phyloP scores from a whole-genome alignment of 1,140 invertebrate genomes.

The Lepidurus packardi region DNA sequence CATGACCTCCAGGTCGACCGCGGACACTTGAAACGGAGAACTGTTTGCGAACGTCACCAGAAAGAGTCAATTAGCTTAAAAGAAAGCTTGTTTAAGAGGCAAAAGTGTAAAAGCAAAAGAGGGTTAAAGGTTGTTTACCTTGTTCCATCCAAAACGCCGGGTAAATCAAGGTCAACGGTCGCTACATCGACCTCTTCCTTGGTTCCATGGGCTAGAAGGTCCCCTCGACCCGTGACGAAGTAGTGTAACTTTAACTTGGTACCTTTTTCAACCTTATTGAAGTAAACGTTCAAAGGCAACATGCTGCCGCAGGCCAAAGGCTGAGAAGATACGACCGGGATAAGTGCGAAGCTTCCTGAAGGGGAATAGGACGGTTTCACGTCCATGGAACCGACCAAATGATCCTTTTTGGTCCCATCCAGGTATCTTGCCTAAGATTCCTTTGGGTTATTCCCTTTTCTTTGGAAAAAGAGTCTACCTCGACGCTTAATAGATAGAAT shows the following conservation, averaged over 20 bases:
- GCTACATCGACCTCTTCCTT: slow-evolving; percentile 38
- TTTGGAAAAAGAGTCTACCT: not conserved
- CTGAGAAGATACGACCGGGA: not conserved
- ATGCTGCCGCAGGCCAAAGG: not conserved
- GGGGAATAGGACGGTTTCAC: not conserved
- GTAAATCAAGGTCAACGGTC: slow-evolving; percentile 39
- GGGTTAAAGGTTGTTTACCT: not conserved
- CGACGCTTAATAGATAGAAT: too few species aligned
- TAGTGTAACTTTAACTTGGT: slow-evolving; percentile 30
- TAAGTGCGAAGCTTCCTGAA: not conserved
- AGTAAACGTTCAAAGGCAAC: slow-evolving; percentile 28
- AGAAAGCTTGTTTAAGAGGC: not conserved
- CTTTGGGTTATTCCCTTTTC: not conserved
- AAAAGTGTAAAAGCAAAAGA: too few species aligned
- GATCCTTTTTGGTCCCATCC: too few species aligned
- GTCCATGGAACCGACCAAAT: not conserved
- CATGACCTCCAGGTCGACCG: slow-evolving; percentile 34
- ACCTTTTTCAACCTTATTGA: slow-evolving; percentile 27
- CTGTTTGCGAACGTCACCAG: not conserved
- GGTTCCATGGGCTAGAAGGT: slow-evolving; percentile 36
- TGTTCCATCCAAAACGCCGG: not conserved
- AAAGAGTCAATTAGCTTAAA: too few species aligned
- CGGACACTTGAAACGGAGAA: slow-evolving; percentile 39
- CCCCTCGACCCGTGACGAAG: slow-evolving; percentile 39
- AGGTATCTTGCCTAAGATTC: not conserved